Conservation (phyloP, 2,113 vertebrate species). For the Vireo altiloquus region DNA sequence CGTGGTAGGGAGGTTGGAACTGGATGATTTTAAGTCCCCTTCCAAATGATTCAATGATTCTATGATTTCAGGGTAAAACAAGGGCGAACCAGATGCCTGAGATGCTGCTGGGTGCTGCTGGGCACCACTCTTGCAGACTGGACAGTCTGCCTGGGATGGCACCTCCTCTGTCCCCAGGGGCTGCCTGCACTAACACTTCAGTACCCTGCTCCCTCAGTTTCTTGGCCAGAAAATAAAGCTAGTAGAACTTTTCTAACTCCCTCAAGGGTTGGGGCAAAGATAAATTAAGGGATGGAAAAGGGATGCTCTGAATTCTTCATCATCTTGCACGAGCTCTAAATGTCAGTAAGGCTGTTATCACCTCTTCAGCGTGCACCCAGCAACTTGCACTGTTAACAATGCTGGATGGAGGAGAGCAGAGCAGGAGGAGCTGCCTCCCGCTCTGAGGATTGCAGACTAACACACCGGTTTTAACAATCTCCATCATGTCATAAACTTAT, state of each 20-base stretch:
- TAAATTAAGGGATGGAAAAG: not conserved
- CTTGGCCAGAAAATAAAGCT: not conserved
- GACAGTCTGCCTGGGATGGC: not conserved
- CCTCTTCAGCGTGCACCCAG: not conserved
- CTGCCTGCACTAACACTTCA: not conserved
- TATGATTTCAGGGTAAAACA: not conserved
- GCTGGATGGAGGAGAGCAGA: not conserved
- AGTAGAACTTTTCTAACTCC: not conserved
- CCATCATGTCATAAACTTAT: not conserved
- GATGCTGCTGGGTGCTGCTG: not conserved
- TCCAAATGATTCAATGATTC: not conserved
- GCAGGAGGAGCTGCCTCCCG: not conserved
- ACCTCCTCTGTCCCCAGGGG: not conserved
- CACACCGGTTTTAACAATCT: not conserved
- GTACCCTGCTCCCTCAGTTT: not conserved
- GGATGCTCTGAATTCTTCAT: not conserved
- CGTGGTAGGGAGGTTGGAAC: not conserved
- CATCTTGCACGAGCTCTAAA: not conserved
- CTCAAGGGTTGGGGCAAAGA: not conserved
- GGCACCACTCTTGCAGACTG: not conserved
- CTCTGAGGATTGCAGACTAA: not conserved
- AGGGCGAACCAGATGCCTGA: not conserved
- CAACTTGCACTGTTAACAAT: not conserved
- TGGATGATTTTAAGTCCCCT: not conserved
- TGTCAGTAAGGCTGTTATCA: fast-evolving